Evolutionary conservation across 2,888 invertebrate species (phyloP).

Genomic region (Sycophila texana): DNA sequence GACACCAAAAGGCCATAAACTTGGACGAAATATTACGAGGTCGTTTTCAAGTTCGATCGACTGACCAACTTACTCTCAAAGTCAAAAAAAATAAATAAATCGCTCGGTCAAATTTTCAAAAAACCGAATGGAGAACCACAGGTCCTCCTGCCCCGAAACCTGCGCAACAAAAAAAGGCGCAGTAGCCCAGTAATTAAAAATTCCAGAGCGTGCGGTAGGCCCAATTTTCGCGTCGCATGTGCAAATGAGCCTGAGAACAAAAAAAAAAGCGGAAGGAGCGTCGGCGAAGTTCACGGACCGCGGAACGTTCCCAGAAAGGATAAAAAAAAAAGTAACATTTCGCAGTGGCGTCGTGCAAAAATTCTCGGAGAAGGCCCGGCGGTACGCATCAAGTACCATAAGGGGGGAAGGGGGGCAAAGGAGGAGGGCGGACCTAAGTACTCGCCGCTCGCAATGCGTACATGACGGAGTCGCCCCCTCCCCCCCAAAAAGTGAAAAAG

Average conservation of each 20-base stretch:
- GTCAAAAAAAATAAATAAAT: neutral
- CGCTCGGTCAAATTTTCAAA: neutral
- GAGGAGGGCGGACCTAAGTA: slow-evolving; percentile 38
- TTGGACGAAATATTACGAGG: slow-evolving; percentile 38
- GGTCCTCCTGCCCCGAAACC: neutral
- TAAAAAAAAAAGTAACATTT: slow-evolving; percentile 7
- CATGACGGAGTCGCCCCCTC: neutral
- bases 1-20: slow-evolving; percentile 28
- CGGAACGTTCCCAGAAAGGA: neutral
- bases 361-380: neutral
- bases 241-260: neutral
- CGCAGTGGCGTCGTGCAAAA: neutral
- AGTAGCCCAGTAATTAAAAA: neutral
- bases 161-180: neutral
- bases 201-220: neutral
- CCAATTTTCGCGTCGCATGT: neutral
- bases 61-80: neutral
- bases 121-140: neutral
- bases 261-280: too few relatives aligned
- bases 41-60: neutral
- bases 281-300: neutral
- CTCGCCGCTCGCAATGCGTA: slow-evolving; percentile 14
- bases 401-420: neutral
- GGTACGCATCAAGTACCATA: neutral
- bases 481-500: slow-evolving; percentile 53